Percentiles rank a stretch among this genome's conserved stretches.
phyloP scores from a whole-genome alignment of 2,888 invertebrate species.

The Campoplex capitator region DNA sequence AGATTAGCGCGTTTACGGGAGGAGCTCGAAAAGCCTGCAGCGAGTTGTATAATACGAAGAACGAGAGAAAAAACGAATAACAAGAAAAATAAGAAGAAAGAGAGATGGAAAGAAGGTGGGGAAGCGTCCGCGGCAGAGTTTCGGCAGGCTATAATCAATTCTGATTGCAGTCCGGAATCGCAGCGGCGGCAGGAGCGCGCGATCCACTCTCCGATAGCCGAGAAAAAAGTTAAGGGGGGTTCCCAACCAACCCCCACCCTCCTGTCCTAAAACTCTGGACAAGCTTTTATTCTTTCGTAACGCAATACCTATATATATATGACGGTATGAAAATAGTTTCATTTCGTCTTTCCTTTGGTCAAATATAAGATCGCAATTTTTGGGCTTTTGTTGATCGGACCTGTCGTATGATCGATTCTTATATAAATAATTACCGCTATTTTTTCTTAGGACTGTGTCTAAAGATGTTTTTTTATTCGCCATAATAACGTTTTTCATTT shows the following conservation, averaged over 20 bases:
- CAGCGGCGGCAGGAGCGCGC: conserved; percentile 74
- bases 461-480: too few species aligned
- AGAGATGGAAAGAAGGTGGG: conserved; percentile 65
- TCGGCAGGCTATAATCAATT: conserved; percentile 85
- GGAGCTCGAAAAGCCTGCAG: conserved; percentile 59
- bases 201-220: conserved; percentile 82
- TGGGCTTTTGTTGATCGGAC: neutral
- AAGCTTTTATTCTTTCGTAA: conserved; percentile 59
- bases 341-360: neutral
- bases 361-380: neutral
- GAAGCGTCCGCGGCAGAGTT: conserved; percentile 80
- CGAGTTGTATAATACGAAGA: conserved; percentile 70
- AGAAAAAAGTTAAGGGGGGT: conserved; percentile 77
- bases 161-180: conserved; percentile 84
- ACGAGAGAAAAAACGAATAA: conserved; percentile 57
- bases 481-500: neutral
- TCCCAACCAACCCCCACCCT: conserved; percentile 80
- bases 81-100: conserved; percentile 55
- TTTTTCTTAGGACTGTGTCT: too few species aligned
- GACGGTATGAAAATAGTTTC: conserved; percentile 25
- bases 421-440: too few species aligned
- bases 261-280: conserved; percentile 54
- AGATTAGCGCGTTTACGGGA: conserved; percentile 47
- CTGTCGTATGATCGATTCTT: neutral
- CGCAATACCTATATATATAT: conserved; percentile 36